These are phyloP conservation scores for Dromas ardeola DNA, from an alignment of 2,113 vertebrate species.

Conservation along the genomic window DNA sequence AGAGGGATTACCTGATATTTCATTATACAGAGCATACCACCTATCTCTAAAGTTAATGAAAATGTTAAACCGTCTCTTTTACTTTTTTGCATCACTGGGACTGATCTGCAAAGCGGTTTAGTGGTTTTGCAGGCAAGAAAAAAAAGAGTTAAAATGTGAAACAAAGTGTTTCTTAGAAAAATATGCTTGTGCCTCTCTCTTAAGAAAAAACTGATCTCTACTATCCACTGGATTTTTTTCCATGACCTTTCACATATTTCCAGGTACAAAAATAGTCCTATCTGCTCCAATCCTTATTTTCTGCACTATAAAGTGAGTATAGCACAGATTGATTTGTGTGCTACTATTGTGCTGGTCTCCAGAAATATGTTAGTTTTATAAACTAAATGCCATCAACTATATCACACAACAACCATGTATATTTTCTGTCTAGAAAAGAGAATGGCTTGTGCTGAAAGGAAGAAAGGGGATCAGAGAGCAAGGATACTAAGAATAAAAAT, in stretches of 20 bases:
- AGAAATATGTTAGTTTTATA: neutral
- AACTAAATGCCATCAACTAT: neutral
- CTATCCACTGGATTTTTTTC: neutral
- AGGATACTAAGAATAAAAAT: slow-evolving; percentile 31
- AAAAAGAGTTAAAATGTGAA: neutral
- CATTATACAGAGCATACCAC: neutral
- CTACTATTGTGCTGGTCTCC: neutral
- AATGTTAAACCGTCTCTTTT: neutral
- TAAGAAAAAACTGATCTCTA: neutral
- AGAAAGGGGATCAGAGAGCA: slow-evolving; percentile 16
- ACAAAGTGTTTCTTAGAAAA: neutral
- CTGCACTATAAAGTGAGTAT: neutral
- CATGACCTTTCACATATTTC: neutral
- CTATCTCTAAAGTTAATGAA: neutral
- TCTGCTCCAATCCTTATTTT: neutral
- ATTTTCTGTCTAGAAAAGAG: neutral
- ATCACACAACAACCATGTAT: neutral
- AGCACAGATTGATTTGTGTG: neutral
- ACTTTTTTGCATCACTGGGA: neutral
- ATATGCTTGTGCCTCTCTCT: neutral
- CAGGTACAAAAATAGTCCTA: neutral
- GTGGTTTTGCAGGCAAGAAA: neutral
- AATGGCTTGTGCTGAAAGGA: neutral
- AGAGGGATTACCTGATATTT: neutral
- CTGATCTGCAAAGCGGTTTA: neutral